Base-by-base conservation (phyloP, 2,113 vertebrate species). In the Varanus komodoensis region DNA sequence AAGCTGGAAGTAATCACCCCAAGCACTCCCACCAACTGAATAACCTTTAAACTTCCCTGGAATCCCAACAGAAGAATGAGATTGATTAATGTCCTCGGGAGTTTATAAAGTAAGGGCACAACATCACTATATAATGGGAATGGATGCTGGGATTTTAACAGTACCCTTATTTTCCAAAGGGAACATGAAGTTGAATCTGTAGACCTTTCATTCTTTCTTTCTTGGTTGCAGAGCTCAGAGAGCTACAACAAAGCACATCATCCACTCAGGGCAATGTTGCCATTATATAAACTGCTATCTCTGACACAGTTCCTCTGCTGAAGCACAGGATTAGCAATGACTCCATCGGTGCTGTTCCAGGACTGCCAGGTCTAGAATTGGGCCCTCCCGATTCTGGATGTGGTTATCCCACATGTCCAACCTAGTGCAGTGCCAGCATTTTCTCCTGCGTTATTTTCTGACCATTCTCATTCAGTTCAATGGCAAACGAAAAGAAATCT, bases 21-120 rank as follows among this genome's bases (percentile, higher is more conserved):
- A 54, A 94, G 91, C 91, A 74, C 87, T 92, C 94, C 85, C 69
- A 95, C 92, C 92, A 95, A 71, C 93, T 92, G 92, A 93, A 93
- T 93, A 95, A 96, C 95, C 94, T 96, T 94, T 96, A 94, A 95
- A 95, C 93, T 96, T 95, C 93, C 89, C 27, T 12, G 19, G 89
- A 93, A 88, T 93, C 87, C 92, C 91, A 93, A 52, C 87, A 89
- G 86, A 93, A 91, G 50, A 94, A 79, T 52, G 87, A 93, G 93
- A 96, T 93, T 93, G 95, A 96, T 96, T 93, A 96, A 88, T 91
- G 87, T 68, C 91, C 89, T 57, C 54, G 23, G 3, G 38, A 93
- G 74, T 82, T 79, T 91, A 25, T 89, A 88, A 94, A 77, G 87
- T 68, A 48, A 87, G 89, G 91, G 90, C 17, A 34, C 52, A 84